phyloP scores from a whole-genome alignment of 2,113 vertebrate genomes.

The Gymnocephalus cernua region DNA sequence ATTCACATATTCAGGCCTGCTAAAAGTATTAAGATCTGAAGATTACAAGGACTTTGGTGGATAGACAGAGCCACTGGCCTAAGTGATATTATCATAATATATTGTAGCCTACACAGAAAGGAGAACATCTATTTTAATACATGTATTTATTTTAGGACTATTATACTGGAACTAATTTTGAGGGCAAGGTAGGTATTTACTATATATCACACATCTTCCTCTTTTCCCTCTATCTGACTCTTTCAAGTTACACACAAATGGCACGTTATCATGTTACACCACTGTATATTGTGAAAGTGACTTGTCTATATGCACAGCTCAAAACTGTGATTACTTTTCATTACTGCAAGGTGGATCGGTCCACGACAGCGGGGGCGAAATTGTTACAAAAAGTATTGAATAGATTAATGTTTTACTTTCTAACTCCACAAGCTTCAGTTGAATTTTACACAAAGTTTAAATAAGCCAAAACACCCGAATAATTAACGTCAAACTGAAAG shows the following conservation, averaged over 20 bases:
- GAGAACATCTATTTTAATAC: slow-evolving; percentile 45
- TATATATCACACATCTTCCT: neutral
- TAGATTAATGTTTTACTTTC: neutral
- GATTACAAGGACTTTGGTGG: neutral
- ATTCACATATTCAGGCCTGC: neutral
- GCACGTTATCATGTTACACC: slow-evolving; percentile 33
- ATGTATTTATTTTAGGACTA: neutral
- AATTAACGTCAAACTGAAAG: fast-evolving
- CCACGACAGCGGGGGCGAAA: slow-evolving; percentile 3
- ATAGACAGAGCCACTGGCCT: neutral
- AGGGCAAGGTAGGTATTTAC: too few species aligned
- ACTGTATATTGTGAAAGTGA: slow-evolving; percentile 42
- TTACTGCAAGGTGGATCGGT: slow-evolving; percentile 50
- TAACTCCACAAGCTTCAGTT: fast-evolving
- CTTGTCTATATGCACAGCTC: slow-evolving; percentile 54
- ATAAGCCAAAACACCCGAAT: fast-evolving
- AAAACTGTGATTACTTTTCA: slow-evolving; percentile 79
- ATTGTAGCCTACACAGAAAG: neutral
- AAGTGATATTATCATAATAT: neutral
- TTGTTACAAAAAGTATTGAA: neutral
- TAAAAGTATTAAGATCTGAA: neutral
- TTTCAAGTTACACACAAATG: slow-evolving; percentile 27
- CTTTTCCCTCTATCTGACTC: neutral
- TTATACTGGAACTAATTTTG: slow-evolving; percentile 1
- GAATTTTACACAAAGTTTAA: fast-evolving